Conservation (phyloP, 1,140 invertebrate genomes). For the Pararge aegeria region DNA sequence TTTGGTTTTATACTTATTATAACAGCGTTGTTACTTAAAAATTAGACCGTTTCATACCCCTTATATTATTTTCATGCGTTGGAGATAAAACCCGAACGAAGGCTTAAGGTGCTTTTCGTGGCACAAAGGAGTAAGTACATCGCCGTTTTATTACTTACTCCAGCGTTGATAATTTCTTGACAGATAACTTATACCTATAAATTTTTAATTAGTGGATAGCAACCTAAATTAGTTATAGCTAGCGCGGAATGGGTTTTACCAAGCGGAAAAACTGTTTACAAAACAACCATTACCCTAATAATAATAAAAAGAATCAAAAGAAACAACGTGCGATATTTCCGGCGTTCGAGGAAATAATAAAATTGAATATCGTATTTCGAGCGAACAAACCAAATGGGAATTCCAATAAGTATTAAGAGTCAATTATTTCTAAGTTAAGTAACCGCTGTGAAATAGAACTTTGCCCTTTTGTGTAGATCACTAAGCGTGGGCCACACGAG, state of each 20-base stretch:
- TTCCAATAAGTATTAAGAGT: neutral
- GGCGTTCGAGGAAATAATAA: neutral
- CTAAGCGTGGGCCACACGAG: too few species aligned
- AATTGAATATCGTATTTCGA: neutral
- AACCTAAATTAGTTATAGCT: neutral
- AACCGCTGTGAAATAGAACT: neutral
- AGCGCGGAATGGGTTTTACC: neutral
- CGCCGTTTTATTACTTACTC: too few species aligned
- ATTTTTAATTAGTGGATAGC: neutral
- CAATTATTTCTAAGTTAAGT: neutral
- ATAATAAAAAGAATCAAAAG: neutral
- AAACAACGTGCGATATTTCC: conserved; percentile 1
- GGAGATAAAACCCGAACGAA: too few species aligned
- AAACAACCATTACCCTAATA: neutral
- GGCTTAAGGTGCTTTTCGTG: too few species aligned
- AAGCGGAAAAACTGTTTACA: conserved; percentile 9
- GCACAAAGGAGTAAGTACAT: too few species aligned
- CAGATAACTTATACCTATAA: too few species aligned
- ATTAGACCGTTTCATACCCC: too few species aligned
- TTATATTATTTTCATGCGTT: too few species aligned
- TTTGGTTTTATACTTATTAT: too few species aligned
- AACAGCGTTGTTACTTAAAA: too few species aligned
- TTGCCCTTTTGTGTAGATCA: neutral
- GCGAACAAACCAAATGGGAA: neutral
- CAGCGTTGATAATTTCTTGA: too few species aligned